Evolutionary conservation across 2,797 vertebrate species (phyloP), one percentile per base, ranked within the genome.

Genomic region (Telmatherina bonti): DNA sequence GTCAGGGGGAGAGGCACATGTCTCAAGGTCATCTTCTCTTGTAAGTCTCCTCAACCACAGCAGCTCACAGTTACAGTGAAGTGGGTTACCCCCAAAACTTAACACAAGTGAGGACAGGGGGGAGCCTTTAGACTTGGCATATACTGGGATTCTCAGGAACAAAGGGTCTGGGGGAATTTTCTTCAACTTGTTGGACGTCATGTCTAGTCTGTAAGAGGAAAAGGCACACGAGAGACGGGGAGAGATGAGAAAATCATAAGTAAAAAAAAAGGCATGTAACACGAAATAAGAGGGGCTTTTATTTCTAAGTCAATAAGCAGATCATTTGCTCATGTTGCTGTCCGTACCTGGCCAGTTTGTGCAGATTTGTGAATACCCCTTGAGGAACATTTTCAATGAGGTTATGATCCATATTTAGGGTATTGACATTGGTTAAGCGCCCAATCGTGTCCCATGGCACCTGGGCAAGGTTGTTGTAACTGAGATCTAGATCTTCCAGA

Each of bases 141-240:
- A 96, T 1, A 97, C 96, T 0, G 96, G 96, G 12, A 96, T 94
- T 35, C 96, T 92, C 12, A 96, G 89, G 64, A 97, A 97, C 0
- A 97, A 70, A 0, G 96, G 96, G 5, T 97, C 96, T 0, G 96
- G 96, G 0, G 96, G 96, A 55, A 97, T 96, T 89, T 97, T 97
- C 73, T 96, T 96, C 30, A 97, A 47, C 82, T 97, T 96, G 88
- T 97, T 97, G 58, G 96, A 97, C 0, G 96, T 97, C 96, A 97
- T 96, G 82, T 97, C 96, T 30, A 97, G 45, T 20, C 96, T 93
- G 71, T 72, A 36, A 38, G 57, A 63, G 11, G 41, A 70, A 0
- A 2, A 20, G n/a, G 13, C n/a, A 31, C 55, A 65, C n/a, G 13
- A 29, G 1, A 56, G 61, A 63, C 22, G 13, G 33, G 1, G 55